These are phyloP conservation scores for Pachliopta kotzebuea DNA, from an alignment of 2,888 invertebrate genomes.

Conservation along the genomic window DNA sequence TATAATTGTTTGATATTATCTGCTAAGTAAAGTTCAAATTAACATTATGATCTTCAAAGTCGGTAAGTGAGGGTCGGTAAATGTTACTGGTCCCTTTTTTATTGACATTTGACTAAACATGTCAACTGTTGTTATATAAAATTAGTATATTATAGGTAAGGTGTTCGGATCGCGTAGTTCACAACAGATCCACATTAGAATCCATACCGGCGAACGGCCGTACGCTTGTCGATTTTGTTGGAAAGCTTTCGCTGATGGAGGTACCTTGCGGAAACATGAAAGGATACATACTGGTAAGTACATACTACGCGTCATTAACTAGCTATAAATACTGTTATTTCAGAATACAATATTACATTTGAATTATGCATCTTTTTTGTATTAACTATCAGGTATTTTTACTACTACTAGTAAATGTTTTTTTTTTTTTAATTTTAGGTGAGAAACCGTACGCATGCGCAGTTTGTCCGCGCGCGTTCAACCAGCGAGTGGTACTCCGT, in stretches of 20 bases:
- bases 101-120: no score
- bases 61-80: no score
- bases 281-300: slow-evolving; percentile 87
- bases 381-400: no score
- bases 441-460: slow-evolving; percentile 94
- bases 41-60: no score
- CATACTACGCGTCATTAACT: no score
- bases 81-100: no score
- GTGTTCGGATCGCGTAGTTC: slow-evolving; percentile 92
- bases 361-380: no score
- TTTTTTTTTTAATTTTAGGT: slow-evolving; percentile 54
- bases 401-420: no score
- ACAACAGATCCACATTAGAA: slow-evolving; percentile 92
- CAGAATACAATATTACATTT: no score
- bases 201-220: slow-evolving; percentile 91
- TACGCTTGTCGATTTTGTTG: slow-evolving; percentile 93
- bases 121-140: background rate
- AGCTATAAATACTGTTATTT: no score
- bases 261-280: slow-evolving; percentile 91
- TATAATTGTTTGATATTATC: no score
- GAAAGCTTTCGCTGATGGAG: slow-evolving; percentile 94
- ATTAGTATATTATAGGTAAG: slow-evolving; percentile 70
- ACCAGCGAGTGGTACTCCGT: slow-evolving; percentile 90
- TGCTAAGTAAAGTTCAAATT: no score
- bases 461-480: slow-evolving; percentile 92